These are phyloP conservation scores for Linyphia triangularis DNA, from an alignment of 2,888 invertebrate species.

Conservation along the genomic window DNA sequence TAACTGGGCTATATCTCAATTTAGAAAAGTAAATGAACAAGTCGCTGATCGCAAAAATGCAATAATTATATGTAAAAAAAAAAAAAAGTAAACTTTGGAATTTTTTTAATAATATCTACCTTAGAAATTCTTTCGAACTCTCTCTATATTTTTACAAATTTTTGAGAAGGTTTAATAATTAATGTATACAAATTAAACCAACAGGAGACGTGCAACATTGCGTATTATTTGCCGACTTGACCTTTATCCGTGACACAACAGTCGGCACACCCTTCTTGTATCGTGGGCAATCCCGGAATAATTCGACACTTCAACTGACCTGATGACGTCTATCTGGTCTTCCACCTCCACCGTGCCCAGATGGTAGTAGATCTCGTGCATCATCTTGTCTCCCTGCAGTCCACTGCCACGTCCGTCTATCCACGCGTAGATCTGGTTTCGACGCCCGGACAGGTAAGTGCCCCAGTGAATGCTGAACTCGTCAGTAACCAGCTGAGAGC, in stretches of 20 bases:
- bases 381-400: constrained; percentile 89
- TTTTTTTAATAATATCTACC: too few species aligned
- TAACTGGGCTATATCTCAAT: too few species aligned
- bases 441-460: constrained; percentile 91
- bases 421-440: constrained; percentile 92
- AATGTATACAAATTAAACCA: neutral
- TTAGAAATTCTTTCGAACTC: too few species aligned
- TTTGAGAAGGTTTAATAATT: neutral
- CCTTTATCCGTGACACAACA: neutral
- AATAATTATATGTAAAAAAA: too few species aligned
- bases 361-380: constrained; percentile 90
- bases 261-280: neutral
- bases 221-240: neutral
- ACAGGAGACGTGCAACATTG: neutral
- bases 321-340: constrained; percentile 85
- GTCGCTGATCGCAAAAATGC: too few species aligned
- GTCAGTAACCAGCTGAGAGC: constrained; percentile 94
- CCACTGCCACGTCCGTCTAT: constrained; percentile 96
- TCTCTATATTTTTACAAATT: too few species aligned
- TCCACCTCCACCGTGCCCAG: constrained; percentile 94
- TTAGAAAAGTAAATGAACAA: too few species aligned
- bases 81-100: too few species aligned
- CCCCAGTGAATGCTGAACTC: constrained; percentile 93
- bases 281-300: neutral
- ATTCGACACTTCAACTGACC: constrained; percentile 78